These are phyloP conservation scores for Athalia cordata DNA, from an alignment of 2,888 invertebrate species.

Conservation along the genomic window DNA sequence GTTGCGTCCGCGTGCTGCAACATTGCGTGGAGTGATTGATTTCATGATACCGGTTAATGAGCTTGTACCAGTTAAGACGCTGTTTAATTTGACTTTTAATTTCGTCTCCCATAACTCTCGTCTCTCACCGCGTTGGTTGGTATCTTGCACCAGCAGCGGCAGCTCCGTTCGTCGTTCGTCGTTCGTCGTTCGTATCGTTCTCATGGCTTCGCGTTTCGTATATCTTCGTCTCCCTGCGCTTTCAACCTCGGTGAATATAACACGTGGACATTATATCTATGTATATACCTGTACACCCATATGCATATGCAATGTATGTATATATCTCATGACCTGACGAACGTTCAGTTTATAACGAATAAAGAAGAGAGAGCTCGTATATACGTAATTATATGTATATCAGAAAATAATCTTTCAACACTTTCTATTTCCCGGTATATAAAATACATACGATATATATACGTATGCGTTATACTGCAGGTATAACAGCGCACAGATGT, in stretches of 20 bases:
- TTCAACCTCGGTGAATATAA: background rate
- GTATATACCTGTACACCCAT: background rate
- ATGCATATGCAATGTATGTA: background rate
- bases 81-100: constrained; percentile 56
- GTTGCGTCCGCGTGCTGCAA: background rate
- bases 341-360: background rate
- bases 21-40: constrained; percentile 52
- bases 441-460: background rate
- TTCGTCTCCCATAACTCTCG: constrained; percentile 41
- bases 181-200: background rate
- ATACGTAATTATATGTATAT: constrained; percentile 6
- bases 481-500: too few relatives aligned
- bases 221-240: background rate
- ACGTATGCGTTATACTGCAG: too few relatives aligned
- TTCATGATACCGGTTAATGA: constrained; percentile 56
- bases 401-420: constrained; percentile 19
- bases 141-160: background rate
- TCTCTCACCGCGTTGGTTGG: background rate
- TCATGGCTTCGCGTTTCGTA: constrained; percentile 3
- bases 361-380: constrained; percentile 1
- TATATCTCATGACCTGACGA: background rate
- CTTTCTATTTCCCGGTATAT: constrained; percentile 23
- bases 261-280: background rate
- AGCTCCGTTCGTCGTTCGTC: too few relatives aligned
- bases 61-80: constrained; percentile 48